Evolutionary conservation across 2,797 vertebrate species (phyloP).

Genomic region (Spinus olivaceus): DNA sequence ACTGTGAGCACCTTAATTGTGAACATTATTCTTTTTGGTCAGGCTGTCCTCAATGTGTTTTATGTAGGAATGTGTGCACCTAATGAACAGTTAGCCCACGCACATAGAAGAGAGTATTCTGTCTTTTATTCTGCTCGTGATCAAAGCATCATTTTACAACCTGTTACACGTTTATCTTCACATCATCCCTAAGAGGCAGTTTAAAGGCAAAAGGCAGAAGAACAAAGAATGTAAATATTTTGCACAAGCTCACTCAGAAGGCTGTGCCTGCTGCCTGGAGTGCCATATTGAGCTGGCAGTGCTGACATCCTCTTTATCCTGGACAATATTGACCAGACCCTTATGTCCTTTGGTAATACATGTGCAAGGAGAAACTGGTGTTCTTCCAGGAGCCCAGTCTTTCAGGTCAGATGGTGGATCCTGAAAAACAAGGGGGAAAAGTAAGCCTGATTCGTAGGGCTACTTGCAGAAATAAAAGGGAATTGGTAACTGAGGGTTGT

Average conservation of each 20-base stretch:
- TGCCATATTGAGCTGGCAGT: not conserved
- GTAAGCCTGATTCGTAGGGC: not conserved
- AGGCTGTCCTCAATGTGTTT: not conserved
- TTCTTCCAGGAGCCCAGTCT: not conserved
- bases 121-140: not conserved
- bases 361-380: not conserved
- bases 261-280: not conserved
- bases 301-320: not conserved
- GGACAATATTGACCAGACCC: not conserved
- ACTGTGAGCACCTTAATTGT: not conserved
- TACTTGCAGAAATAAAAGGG: not conserved
- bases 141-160: not conserved
- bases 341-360: fast-evolving
- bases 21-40: not conserved
- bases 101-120: not conserved
- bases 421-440: not conserved
- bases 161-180: not conserved
- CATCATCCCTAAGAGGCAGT: not conserved
- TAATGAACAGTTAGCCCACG: not conserved
- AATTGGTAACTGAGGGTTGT: not conserved
- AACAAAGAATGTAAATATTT: not conserved
- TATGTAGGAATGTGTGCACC: not conserved
- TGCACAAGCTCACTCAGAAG: not conserved
- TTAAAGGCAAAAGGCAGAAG: not conserved
- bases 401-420: not conserved